Base-by-base conservation (phyloP, 2,797 vertebrate genomes). In the Sebastes paucispinis region DNA sequence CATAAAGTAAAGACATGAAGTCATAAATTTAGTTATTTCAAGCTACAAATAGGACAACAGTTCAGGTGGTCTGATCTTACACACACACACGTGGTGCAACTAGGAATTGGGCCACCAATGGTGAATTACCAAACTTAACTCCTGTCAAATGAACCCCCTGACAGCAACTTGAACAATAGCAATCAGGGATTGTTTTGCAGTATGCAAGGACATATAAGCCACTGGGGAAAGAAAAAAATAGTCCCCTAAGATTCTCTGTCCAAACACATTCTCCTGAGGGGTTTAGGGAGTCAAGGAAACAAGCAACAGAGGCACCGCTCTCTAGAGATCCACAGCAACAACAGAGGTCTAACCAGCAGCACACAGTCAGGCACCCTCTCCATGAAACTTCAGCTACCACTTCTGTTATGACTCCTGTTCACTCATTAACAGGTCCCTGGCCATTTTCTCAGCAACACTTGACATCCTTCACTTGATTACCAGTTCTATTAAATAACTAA, bases 231-330 rank as follows among this genome's bases (percentile, higher is more conserved):
- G 65, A 63, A 84, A 72, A 74, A 71, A 68, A 81, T 22, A 43
- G 43, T 89, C 91, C 89, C 87, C 31, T 75, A 91, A 90, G 91
- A 85, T 74, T 83, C 50, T 84, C 69, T 80, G 83, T 94, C 86
- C 87, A 93, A 95, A 95, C 88, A 93, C 84, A 88, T 87, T 92
- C 86, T 93, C 93, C 91, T 81, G 72, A 88, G 88, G 90, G 93
- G 90, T 77, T 92, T 82, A 8, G 55, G 93, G 91, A 90, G 94
- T 94, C 94, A 94, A 94, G 94, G 95, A 94, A 87, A 96, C 93
- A 36, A 91, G 84, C 75, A 92, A 93, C 93, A 93, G 75, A 79
- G 83, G 81, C 76, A 0, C 76, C 36, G 79, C 88, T 81, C 89
- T 89, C 82, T 39, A 58, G 87, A 90, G 90, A 89, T 36, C 83